Conservation (phyloP, 2,113 vertebrate species). For the Eulemur rufifrons region DNA sequence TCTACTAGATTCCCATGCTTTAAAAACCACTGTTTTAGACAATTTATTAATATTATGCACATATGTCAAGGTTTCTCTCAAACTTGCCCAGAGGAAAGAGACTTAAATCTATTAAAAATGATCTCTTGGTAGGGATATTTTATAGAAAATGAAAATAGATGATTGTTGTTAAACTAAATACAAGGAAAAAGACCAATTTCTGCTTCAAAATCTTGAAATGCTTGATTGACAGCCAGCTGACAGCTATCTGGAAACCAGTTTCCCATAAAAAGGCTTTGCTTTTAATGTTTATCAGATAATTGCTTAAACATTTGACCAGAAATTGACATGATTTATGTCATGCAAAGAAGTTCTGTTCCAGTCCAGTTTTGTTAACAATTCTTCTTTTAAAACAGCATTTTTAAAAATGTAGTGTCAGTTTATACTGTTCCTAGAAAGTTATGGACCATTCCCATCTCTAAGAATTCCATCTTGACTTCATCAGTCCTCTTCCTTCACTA, state of each 20-base stretch:
- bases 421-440: neutral
- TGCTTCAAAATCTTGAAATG: neutral
- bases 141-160: neutral
- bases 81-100: neutral
- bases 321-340: neutral
- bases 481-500: neutral
- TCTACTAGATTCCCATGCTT: neutral
- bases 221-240: neutral
- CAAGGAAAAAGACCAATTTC: neutral
- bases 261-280: neutral
- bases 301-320: neutral
- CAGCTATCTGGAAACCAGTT: neutral
- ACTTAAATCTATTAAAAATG: neutral
- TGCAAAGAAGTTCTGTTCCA: neutral
- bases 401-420: neutral
- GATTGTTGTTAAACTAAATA: neutral
- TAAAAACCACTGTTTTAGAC: neutral
- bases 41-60: neutral
- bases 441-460: neutral
- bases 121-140: neutral
- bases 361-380: neutral
- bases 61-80: neutral
- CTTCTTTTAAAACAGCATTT: neutral
- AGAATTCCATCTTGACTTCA: neutral
- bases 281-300: neutral